phyloP scores from a whole-genome alignment of 2,888 invertebrate genomes.

The Ochropleura plecta region DNA sequence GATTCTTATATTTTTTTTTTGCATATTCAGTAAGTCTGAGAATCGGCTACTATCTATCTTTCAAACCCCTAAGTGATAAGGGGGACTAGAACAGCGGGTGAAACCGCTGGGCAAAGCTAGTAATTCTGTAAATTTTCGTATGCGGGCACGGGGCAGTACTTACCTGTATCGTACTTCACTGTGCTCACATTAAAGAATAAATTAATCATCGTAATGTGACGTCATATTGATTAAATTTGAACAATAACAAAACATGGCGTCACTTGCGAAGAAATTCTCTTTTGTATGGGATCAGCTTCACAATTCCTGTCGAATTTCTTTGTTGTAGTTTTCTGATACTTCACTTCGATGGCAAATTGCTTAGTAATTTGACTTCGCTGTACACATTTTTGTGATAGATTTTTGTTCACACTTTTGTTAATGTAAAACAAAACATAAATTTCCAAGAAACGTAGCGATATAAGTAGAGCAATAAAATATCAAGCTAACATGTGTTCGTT shows the following conservation, averaged over 20 bases:
- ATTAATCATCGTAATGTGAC: constrained; percentile 33
- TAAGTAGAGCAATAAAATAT: constrained; percentile 60
- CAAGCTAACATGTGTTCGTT: constrained; percentile 59
- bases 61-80: no score
- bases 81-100: no score
- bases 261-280: constrained; percentile 22
- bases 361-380: constrained; percentile 52
- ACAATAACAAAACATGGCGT: constrained; percentile 20
- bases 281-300: constrained; percentile 25
- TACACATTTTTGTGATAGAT: constrained; percentile 29
- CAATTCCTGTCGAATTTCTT: constrained; percentile 28
- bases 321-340: constrained; percentile 43
- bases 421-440: constrained; percentile 47
- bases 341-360: constrained; percentile 49
- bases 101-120: no score
- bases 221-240: constrained; percentile 31
- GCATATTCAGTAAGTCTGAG: no score
- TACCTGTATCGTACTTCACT: not conserved
- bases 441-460: constrained; percentile 38
- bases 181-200: constrained; percentile 1
- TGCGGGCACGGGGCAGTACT: not conserved
- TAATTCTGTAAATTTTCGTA: not conserved
- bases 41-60: no score
- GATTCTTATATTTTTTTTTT: no score
- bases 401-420: constrained; percentile 27